Evolutionary conservation across 2,888 invertebrate genomes (phyloP).

Genomic region (Chorisops tibialis): DNA sequence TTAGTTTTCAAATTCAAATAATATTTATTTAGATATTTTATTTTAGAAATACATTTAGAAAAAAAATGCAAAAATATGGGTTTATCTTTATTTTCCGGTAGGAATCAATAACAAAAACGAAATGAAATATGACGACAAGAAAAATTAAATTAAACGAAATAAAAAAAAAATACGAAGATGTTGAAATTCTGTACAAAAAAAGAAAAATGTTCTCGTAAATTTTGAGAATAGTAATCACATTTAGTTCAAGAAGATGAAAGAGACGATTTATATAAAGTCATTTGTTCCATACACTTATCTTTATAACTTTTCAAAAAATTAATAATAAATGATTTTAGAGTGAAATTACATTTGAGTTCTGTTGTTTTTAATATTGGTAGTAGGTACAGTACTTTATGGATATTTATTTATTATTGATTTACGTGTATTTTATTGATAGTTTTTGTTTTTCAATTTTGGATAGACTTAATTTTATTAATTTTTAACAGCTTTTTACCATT

Average conservation of each 20-base stretch:
- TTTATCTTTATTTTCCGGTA: neutral
- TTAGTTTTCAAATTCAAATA: neutral
- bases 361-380: too few species aligned
- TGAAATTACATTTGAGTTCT: too few species aligned
- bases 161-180: neutral
- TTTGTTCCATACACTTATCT: neutral
- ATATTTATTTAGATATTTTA: neutral
- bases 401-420: too few species aligned
- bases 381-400: too few species aligned
- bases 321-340: too few species aligned
- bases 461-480: too few species aligned
- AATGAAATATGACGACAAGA: neutral
- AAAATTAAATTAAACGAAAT: neutral
- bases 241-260: neutral
- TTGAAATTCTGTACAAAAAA: too few species aligned
- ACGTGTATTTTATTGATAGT: too few species aligned
- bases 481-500: too few species aligned
- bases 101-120: neutral
- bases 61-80: conserved; percentile 1
- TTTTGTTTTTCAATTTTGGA: too few species aligned
- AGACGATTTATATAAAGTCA: neutral
- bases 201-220: neutral
- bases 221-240: neutral
- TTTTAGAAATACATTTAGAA: neutral
- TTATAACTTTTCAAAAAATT: too few species aligned